A percentile compares a stretch with the other conserved stretches of the same genome.
These are phyloP conservation scores for Mythimna loreyi DNA, from an alignment of 2,888 invertebrate genomes.

Conservation along the genomic window DNA sequence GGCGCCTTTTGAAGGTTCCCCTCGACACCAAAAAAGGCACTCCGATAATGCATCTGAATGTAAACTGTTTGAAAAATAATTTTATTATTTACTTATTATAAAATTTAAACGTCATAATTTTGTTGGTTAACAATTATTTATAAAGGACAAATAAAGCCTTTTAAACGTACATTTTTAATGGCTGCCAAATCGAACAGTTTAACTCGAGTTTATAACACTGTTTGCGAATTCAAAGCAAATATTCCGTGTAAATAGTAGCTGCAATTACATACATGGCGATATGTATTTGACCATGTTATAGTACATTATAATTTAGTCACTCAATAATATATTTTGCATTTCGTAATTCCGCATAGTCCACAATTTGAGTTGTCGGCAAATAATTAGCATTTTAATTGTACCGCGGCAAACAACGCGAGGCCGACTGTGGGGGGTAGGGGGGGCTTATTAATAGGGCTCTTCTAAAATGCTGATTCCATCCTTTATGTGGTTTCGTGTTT, in stretches of 20 bases:
- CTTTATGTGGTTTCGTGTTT: constrained; percentile 65
- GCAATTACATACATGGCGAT: constrained; percentile 34
- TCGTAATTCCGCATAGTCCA: constrained; percentile 66
- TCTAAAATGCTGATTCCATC: constrained; percentile 69
- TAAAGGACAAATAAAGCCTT: neutral
- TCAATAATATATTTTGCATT: constrained; percentile 61
- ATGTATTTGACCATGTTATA: constrained; percentile 44
- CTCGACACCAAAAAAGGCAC: too few species aligned
- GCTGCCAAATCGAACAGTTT: constrained; percentile 12
- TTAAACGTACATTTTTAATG: constrained; percentile 20
- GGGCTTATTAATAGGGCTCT: constrained; percentile 62
- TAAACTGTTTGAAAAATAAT: too few species aligned
- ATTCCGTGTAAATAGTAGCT: constrained; percentile 35
- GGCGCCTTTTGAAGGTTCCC: too few species aligned
- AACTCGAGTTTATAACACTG: constrained; percentile 21
- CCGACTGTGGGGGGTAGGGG: constrained; percentile 35
- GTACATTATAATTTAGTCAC: constrained; percentile 52
- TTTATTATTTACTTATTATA: neutral
- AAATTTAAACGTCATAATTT: neutral
- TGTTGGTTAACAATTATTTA: neutral
- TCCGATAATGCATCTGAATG: too few species aligned
- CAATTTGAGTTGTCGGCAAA: constrained; percentile 80
- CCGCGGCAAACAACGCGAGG: constrained; percentile 70
- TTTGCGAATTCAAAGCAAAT: constrained; percentile 50
- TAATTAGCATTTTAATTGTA: constrained; percentile 86